Conservation (phyloP, 2,113 vertebrate species). For the Plectropomus leopardus region DNA sequence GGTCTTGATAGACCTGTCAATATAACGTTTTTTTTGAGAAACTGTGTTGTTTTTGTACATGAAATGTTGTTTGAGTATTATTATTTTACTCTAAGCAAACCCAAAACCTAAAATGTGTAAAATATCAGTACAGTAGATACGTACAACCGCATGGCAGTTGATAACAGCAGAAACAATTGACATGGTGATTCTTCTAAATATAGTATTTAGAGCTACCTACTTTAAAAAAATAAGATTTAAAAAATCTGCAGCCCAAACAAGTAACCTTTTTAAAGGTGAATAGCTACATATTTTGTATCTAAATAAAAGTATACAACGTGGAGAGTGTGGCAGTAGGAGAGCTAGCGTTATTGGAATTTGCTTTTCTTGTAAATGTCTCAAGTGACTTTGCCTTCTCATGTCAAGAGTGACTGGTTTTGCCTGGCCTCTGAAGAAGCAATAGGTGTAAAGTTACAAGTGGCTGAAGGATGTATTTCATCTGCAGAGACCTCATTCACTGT, state of each 20-base stretch:
- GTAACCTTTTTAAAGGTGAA: background rate
- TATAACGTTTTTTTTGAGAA: background rate
- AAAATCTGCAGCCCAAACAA: too few relatives aligned
- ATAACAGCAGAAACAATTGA: conserved; percentile 24
- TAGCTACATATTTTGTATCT: background rate
- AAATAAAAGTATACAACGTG: background rate
- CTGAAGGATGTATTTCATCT: background rate
- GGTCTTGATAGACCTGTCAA: background rate
- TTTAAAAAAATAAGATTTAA: too few relatives aligned
- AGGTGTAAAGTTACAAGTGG: conserved; percentile 7
- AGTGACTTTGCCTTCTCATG: background rate
- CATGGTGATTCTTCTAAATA: conserved; percentile 38
- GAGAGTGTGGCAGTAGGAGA: background rate
- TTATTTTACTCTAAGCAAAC: background rate
- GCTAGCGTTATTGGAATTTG: background rate
- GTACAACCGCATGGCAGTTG: conserved; percentile 30
- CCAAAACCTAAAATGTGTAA: background rate
- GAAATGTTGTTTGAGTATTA: background rate
- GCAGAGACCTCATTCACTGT: background rate
- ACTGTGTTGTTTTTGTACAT: background rate
- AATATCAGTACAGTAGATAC: background rate
- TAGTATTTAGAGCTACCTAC: conserved; percentile 32
- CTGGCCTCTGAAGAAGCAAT: background rate
- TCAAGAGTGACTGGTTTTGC: conserved; percentile 10
- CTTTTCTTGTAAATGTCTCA: background rate